phyloP scores from a whole-genome alignment of 2,888 invertebrate species.

The Pyrochroa serraticornis region DNA sequence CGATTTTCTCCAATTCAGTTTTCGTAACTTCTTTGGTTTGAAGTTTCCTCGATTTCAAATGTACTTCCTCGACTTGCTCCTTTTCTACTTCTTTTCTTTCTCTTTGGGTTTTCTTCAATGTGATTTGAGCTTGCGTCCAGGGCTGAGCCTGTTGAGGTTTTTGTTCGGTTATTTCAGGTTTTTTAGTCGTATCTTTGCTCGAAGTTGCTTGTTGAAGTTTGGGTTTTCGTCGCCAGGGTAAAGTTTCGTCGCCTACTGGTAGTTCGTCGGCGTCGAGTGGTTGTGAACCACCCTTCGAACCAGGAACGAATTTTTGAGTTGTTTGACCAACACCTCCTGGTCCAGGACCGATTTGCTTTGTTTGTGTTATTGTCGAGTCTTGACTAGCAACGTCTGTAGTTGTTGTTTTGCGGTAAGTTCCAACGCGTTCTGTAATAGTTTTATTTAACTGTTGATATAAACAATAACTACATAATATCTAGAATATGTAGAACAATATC shows the following conservation, averaged over 20 bases:
- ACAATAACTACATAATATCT: background rate
- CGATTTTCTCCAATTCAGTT: constrained; percentile 57
- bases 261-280: constrained; percentile 57
- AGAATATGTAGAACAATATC: background rate
- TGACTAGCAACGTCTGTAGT: constrained; percentile 53
- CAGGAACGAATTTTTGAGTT: constrained; percentile 43
- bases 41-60: constrained; percentile 64
- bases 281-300: constrained; percentile 48
- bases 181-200: constrained; percentile 16
- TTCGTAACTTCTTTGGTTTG: constrained; percentile 50
- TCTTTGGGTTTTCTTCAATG: constrained; percentile 59
- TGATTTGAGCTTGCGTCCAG: constrained; percentile 71
- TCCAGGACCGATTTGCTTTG: constrained; percentile 41
- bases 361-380: constrained; percentile 42
- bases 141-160: constrained; percentile 55
- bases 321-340: constrained; percentile 53
- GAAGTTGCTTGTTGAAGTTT: constrained; percentile 7
- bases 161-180: constrained; percentile 32
- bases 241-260: constrained; percentile 62
- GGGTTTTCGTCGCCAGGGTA: constrained; percentile 60
- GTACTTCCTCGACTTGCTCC: constrained; percentile 58
- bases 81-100: constrained; percentile 54
- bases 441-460: background rate
- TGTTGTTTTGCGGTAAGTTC: constrained; percentile 57
- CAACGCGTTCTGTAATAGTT: constrained; percentile 61